phyloP scores from a whole-genome alignment of 2,113 vertebrate species.

The Thryonomys swinderianus region DNA sequence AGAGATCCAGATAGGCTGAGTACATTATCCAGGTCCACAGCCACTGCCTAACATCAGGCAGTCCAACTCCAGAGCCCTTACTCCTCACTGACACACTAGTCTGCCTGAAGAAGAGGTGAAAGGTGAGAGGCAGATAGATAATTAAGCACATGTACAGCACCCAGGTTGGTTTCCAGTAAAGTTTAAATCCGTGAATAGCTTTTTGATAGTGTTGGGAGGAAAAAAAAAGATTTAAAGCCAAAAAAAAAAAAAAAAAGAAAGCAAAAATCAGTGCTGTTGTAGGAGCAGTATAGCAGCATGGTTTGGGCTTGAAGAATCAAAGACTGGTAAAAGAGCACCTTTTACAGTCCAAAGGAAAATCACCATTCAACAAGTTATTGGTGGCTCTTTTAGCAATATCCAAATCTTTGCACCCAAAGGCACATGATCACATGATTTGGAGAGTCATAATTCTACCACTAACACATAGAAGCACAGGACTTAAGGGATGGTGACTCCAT shows the following conservation, averaged over 20 bases:
- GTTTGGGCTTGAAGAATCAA: background rate
- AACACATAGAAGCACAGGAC: accelerated
- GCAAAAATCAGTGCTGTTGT: accelerated
- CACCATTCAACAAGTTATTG: accelerated
- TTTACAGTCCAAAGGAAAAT: background rate
- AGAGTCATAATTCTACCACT: background rate
- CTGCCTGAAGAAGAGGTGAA: background rate
- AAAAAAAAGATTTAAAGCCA: background rate
- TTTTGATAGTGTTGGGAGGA: background rate
- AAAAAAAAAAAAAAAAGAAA: background rate
- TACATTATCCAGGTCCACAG: background rate
- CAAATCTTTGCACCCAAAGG: background rate
- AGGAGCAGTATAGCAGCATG: background rate
- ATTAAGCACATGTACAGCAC: background rate
- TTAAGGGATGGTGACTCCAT: background rate
- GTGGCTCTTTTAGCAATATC: background rate
- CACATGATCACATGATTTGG: background rate
- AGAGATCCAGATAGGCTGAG: background rate
- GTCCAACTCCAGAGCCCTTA: background rate
- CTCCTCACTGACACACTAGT: background rate
- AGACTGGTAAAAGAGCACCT: background rate
- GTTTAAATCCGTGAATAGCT: background rate
- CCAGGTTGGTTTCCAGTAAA: background rate
- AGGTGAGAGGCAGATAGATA: background rate
- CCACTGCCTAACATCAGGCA: background rate